phyloP scores from a whole-genome alignment of 2,797 vertebrate genomes.

The Pygocentrus nattereri region DNA sequence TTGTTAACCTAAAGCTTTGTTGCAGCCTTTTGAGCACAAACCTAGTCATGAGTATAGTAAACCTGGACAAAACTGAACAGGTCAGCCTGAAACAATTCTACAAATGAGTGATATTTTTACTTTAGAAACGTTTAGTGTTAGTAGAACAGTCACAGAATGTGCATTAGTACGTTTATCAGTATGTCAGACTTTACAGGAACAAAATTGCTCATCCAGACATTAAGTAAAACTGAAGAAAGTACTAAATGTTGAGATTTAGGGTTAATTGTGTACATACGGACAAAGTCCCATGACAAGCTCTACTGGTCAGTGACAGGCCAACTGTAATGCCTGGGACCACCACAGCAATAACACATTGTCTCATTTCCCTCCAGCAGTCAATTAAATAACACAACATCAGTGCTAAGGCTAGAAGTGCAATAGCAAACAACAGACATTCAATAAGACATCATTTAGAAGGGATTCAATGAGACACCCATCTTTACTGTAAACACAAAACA shows the following conservation, averaged over 20 bases:
- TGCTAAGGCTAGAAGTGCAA: constrained; percentile 32
- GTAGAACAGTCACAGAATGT: constrained; percentile 6
- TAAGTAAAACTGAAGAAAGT: not conserved
- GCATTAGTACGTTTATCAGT: constrained; percentile 15
- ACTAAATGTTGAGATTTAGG: not conserved
- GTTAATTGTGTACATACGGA: not conserved
- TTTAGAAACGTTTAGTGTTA: constrained; percentile 13
- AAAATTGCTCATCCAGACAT: not conserved
- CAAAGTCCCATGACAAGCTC: constrained; percentile 30
- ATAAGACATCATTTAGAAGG: constrained; percentile 40
- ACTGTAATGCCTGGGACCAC: constrained; percentile 22
- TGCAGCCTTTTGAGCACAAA: constrained; percentile 9
- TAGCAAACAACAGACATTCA: constrained; percentile 37
- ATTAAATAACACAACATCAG: constrained; percentile 13
- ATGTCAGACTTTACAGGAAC: not conserved
- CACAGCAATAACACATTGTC: constrained; percentile 18
- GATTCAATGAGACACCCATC: constrained; percentile 33
- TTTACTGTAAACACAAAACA: constrained; percentile 64
- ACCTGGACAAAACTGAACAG: not conserved
- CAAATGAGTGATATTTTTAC: not conserved
- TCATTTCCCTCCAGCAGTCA: not conserved
- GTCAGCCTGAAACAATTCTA: not conserved
- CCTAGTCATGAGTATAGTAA: constrained; percentile 8
- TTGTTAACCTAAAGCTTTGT: not conserved
- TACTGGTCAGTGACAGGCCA: constrained; percentile 1